Conservation (phyloP, 2,797 vertebrate species). For the Zenarchopterus dispar region DNA sequence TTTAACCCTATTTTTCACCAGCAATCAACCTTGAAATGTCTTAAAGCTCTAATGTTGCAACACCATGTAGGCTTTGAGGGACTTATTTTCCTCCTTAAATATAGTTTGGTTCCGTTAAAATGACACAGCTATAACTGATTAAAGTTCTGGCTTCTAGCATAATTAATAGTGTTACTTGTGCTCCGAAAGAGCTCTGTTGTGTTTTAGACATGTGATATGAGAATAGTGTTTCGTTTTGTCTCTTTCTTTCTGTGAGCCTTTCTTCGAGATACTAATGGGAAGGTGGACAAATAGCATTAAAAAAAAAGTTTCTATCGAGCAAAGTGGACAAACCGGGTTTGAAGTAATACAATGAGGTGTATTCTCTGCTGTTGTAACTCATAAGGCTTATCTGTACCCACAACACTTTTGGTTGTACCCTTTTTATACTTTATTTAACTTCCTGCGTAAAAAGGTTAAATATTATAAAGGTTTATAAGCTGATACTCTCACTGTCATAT, state of each 20-base stretch:
- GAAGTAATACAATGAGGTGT: conserved; percentile 11
- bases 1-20: not conserved
- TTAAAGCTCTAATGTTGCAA: not conserved
- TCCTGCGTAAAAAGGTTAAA: not conserved
- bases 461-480: not conserved
- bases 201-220: not conserved
- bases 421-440: conserved; percentile 15
- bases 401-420: conserved; percentile 3
- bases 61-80: too few relatives aligned
- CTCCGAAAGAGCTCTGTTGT: not conserved
- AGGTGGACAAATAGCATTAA: not conserved
- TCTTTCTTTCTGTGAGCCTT: not conserved
- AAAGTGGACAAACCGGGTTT: conserved; percentile 12
- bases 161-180: too few relatives aligned
- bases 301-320: not conserved
- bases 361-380: conserved; percentile 14
- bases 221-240: not conserved
- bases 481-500: not conserved
- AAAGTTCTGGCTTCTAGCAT: not conserved
- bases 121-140: not conserved
- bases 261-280: too few relatives aligned
- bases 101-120: not conserved
- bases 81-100: not conserved
- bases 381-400: conserved; percentile 19
- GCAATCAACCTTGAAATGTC: not conserved